Conservation (phyloP, 1,140 invertebrate genomes). For the Drosophila grimshawi region DNA sequence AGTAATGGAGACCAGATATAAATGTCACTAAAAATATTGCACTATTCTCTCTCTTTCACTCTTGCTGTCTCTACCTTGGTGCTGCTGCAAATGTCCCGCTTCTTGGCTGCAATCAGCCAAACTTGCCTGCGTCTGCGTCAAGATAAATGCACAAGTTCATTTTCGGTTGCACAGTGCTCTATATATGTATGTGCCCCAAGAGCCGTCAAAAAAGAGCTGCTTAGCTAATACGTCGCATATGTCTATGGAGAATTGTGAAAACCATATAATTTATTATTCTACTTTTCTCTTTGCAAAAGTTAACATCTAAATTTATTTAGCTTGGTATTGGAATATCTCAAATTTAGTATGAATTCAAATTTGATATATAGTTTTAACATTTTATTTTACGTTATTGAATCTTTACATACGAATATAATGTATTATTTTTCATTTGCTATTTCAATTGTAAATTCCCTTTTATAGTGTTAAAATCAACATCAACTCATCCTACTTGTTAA, state of each 20-base stretch:
- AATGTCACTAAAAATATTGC: conserved; percentile 79
- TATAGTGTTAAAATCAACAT: too few species aligned
- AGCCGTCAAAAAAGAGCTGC: conserved; percentile 23
- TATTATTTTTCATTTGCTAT: too few species aligned
- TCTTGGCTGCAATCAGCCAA: conserved; percentile 63
- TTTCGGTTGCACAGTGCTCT: conserved; percentile 62
- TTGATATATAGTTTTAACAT: too few species aligned
- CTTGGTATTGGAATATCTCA: neutral
- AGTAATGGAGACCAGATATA: conserved; percentile 54
- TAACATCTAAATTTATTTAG: neutral
- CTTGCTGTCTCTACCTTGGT: neutral
- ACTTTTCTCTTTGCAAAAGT: neutral
- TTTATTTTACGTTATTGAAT: too few species aligned
- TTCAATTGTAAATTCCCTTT: too few species aligned
- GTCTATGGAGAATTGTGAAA: neutral
- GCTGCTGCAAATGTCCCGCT: conserved; percentile 50
- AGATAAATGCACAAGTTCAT: conserved; percentile 83
- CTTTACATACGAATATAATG: too few species aligned
- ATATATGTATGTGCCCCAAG: neutral
- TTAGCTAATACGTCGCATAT: conserved; percentile 32
- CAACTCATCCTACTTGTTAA: too few species aligned
- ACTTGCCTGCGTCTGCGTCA: conserved; percentile 53
- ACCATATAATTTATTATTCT: neutral
- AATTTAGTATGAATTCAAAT: too few species aligned
- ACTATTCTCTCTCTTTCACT: conserved; percentile 39